Conservation (phyloP, 2,113 vertebrate genomes). For the Urocynchramus pylzowi region DNA sequence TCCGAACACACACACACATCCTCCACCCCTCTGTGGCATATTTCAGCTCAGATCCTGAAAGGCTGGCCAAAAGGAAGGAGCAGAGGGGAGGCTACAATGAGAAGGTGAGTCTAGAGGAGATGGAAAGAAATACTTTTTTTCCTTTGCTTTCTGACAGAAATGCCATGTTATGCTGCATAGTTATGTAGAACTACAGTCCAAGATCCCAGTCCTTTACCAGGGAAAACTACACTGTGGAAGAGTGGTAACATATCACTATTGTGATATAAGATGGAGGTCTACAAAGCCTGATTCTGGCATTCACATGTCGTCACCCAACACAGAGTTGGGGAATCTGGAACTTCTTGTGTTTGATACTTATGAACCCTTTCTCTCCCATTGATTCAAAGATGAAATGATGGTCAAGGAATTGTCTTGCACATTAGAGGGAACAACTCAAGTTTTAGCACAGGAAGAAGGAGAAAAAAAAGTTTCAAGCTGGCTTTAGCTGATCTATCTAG, state of each 20-base stretch:
- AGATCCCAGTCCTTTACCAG: not conserved
- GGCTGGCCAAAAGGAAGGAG: not conserved
- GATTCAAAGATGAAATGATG: not conserved
- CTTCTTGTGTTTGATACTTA: not conserved
- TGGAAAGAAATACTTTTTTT: not conserved
- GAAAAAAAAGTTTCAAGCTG: not conserved
- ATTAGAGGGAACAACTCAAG: not conserved
- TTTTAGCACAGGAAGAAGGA: not conserved
- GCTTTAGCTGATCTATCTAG: not conserved
- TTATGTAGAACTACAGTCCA: not conserved
- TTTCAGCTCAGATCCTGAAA: not conserved
- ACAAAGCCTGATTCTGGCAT: not conserved
- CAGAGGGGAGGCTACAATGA: not conserved
- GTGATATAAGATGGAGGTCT: not conserved
- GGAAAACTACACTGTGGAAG: not conserved
- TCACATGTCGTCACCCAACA: accelerated
- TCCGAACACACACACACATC: not conserved
- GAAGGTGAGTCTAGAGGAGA: not conserved
- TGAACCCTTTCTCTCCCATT: not conserved
- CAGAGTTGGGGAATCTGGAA: not conserved
- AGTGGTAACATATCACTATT: not conserved
- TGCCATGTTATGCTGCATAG: not conserved
- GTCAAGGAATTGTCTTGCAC: not conserved
- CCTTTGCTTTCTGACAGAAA: not conserved
- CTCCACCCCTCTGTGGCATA: not conserved